Conservation (phyloP, 1,140 invertebrate species). For the Heliconius eleuchia region DNA sequence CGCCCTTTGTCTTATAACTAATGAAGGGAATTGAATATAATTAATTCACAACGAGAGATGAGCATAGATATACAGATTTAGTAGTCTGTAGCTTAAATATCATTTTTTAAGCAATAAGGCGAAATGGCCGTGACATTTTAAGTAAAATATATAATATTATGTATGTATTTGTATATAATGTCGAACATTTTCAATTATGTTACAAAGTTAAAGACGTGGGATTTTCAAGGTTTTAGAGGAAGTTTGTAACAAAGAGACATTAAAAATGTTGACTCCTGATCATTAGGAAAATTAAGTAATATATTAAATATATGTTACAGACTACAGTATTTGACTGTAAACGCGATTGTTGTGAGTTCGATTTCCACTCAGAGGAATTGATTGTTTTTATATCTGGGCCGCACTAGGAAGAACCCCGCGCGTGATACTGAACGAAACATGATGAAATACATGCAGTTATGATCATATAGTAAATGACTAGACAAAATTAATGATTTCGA, state of each 20-base stretch:
- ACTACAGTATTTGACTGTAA: too few species aligned
- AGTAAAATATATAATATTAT: background rate
- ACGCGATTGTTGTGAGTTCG: too few species aligned
- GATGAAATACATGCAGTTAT: background rate
- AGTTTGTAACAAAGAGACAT: background rate
- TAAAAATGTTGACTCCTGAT: background rate
- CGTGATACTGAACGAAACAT: background rate
- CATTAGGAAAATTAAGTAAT: too few species aligned
- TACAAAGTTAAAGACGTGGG: slow-evolving; percentile 7
- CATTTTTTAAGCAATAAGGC: background rate
- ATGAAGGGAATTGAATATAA: too few species aligned
- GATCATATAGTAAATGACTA: background rate
- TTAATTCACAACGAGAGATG: background rate
- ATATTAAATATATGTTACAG: too few species aligned
- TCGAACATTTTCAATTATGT: slow-evolving; percentile 1
- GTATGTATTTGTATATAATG: background rate
- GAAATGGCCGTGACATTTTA: background rate
- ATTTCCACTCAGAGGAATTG: background rate
- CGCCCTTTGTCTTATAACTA: too few species aligned
- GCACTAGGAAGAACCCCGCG: too few species aligned
- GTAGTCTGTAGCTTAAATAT: background rate
- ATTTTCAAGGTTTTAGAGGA: background rate
- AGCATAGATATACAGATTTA: background rate
- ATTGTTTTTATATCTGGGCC: too few species aligned
- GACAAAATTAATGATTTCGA: background rate